Conservation (phyloP, 2,888 invertebrate genomes). For the Apoda limacodes region DNA sequence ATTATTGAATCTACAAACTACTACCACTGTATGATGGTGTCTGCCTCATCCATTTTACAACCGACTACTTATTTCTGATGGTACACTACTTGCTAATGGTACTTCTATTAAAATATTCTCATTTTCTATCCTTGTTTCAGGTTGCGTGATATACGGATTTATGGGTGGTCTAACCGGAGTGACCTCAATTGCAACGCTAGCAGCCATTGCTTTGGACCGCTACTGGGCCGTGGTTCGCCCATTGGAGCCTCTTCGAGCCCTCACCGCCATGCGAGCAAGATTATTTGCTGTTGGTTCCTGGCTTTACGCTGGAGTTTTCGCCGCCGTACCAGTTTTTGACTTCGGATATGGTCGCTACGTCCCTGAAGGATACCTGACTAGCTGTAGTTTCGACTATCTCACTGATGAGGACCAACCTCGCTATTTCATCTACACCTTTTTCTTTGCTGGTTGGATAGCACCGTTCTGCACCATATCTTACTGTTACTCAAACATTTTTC, state of each 20-base stretch:
- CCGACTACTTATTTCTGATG: no score
- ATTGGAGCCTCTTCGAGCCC: conserved; percentile 73
- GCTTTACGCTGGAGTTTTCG: conserved; percentile 79
- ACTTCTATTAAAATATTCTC: neutral
- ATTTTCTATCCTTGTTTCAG: conserved; percentile 50
- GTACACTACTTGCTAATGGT: no score
- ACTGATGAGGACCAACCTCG: conserved; percentile 71
- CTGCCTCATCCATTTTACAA: no score
- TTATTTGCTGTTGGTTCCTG: conserved; percentile 75
- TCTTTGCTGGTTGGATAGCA: conserved; percentile 79
- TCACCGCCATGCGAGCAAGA: conserved; percentile 72
- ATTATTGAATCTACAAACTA: neutral
- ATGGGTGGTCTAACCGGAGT: conserved; percentile 84
- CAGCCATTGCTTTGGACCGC: conserved; percentile 84
- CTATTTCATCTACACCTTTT: conserved; percentile 80
- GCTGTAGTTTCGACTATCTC: conserved; percentile 89
- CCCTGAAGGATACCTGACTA: conserved; percentile 86
- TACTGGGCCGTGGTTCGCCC: conserved; percentile 87
- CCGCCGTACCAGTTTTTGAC: conserved; percentile 76
- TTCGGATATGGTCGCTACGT: conserved; percentile 82
- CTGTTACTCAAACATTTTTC: conserved; percentile 79
- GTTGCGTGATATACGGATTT: conserved; percentile 84
- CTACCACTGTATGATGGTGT: neutral
- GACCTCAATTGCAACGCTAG: conserved; percentile 83
- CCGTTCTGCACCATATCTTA: conserved; percentile 79